These are phyloP conservation scores for Camponotus fellah DNA, from an alignment of 2,888 invertebrate genomes.

Conservation along the genomic window DNA sequence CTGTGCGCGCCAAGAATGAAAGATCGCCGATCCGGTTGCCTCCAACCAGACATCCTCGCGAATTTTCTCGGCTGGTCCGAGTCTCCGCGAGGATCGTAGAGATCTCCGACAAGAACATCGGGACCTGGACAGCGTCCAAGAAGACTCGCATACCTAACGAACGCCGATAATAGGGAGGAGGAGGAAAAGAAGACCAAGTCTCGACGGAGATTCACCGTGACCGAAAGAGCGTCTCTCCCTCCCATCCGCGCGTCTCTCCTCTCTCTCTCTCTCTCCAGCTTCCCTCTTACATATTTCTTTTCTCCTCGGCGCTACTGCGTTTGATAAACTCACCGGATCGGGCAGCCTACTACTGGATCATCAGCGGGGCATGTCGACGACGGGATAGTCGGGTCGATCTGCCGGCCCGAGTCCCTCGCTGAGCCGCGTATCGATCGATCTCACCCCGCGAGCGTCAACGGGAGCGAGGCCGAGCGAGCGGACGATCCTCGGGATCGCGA, in stretches of 20 bases:
- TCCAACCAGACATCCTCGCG: background rate
- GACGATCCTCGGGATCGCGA: slow-evolving; percentile 50
- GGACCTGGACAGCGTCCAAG: slow-evolving; percentile 48
- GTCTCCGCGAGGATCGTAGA: background rate
- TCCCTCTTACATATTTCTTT: background rate
- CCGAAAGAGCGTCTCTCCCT: slow-evolving; percentile 32
- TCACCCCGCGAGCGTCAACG: slow-evolving; percentile 61
- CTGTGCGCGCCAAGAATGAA: background rate
- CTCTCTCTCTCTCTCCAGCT: background rate
- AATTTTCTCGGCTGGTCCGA: background rate
- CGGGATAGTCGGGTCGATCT: slow-evolving; percentile 51
- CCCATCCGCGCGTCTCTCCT: background rate
- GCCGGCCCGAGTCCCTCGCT: slow-evolving; percentile 31
- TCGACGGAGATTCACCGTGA: slow-evolving; percentile 50
- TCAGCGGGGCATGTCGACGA: slow-evolving; percentile 69
- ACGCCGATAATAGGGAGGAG: background rate
- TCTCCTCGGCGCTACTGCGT: slow-evolving; percentile 18
- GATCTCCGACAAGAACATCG: slow-evolving; percentile 6
- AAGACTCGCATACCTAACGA: slow-evolving; percentile 50
- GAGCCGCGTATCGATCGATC: slow-evolving; percentile 68
- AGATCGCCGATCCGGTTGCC: background rate
- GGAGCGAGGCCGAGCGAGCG: slow-evolving; percentile 50
- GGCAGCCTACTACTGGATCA: slow-evolving; percentile 61
- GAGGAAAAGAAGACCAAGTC: background rate
- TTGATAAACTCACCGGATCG: slow-evolving; percentile 65